phyloP scores from a whole-genome alignment of 2,797 vertebrate genomes.

The Limosa lapponica region DNA sequence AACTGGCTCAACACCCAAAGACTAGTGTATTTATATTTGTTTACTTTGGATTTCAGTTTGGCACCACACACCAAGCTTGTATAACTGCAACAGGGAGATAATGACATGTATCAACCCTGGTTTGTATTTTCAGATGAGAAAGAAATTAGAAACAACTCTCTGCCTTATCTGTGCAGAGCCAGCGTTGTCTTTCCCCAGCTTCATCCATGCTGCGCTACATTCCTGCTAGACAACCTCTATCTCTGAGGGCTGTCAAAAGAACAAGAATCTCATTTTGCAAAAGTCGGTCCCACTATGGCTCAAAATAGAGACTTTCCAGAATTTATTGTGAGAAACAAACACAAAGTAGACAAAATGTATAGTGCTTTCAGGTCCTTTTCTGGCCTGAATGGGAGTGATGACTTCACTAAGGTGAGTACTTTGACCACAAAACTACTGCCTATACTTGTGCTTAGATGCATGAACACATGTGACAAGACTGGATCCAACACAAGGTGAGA shows the following conservation, averaged over 20 bases:
- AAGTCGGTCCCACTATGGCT: neutral
- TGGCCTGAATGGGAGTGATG: neutral
- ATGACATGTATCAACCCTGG: neutral
- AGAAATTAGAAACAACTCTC: neutral
- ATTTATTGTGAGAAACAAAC: neutral
- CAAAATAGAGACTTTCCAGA: neutral
- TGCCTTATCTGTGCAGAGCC: neutral
- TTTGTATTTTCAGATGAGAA: neutral
- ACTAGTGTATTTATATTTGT: neutral
- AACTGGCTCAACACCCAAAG: neutral
- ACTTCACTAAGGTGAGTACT: neutral
- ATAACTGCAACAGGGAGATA: neutral
- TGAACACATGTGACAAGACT: neutral
- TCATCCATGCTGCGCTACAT: neutral
- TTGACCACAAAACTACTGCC: neutral
- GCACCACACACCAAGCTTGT: neutral
- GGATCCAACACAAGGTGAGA: neutral
- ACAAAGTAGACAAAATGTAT: neutral
- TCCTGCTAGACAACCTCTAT: neutral
- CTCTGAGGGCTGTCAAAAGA: neutral
- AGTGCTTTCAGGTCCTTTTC: neutral
- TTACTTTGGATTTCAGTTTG: neutral
- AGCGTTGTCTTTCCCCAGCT: neutral
- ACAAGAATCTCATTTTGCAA: neutral
- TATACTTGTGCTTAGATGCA: neutral